These are phyloP conservation scores for Temnothorax curvispinosus DNA, from an alignment of 1,140 invertebrate species.

Conservation along the genomic window DNA sequence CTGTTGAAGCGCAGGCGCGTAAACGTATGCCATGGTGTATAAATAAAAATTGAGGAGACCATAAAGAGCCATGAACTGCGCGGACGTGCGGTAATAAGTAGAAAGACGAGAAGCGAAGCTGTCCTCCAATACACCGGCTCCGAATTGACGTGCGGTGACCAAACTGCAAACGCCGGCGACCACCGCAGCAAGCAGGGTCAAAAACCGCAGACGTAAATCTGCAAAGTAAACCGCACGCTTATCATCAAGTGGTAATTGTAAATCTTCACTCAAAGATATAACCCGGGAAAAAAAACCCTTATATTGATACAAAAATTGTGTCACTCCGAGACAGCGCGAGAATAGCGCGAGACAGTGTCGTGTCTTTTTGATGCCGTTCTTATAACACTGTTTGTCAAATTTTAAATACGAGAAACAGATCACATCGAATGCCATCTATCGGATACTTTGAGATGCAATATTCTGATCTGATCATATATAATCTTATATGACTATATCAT, in stretches of 20 bases:
- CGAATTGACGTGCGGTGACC: slow-evolving; percentile 94
- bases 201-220: slow-evolving; percentile 97
- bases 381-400: no score
- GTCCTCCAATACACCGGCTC: slow-evolving; percentile 95
- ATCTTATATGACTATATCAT: no score
- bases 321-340: no score
- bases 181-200: slow-evolving; percentile 94
- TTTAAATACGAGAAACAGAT: no score
- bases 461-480: no score
- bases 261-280: neutral
- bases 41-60: slow-evolving; percentile 98
- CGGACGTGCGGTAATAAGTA: slow-evolving; percentile 95
- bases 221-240: slow-evolving; percentile 75
- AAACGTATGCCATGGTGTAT: slow-evolving; percentile 97
- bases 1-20: slow-evolving; percentile 93
- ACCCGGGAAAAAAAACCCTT: neutral
- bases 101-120: slow-evolving; percentile 96
- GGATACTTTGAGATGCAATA: no score
- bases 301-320: no score
- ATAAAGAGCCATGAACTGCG: slow-evolving; percentile 97
- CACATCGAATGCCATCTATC: no score
- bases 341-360: no score
- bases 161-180: slow-evolving; percentile 92
- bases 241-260: neutral
- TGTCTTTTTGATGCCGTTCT: no score